Conservation (phyloP, 2,113 vertebrate genomes). For the Callipepla californica region DNA sequence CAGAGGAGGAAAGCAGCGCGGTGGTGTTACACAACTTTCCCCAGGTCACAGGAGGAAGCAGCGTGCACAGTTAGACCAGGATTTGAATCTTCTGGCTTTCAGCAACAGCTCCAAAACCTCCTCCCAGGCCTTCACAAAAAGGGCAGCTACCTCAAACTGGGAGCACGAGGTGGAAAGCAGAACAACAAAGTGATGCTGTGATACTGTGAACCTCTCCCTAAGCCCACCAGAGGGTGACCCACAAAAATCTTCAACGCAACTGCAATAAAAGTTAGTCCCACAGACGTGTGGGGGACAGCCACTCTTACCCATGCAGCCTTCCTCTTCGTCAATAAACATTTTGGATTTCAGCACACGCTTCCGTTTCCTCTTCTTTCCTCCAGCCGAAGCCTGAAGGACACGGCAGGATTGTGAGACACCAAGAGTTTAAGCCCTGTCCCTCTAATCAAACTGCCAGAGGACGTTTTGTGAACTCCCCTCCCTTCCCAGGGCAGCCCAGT, state of each 20-base stretch:
- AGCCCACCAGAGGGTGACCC: neutral
- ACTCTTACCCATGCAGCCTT: slow-evolving; percentile 90
- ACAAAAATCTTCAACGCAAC: neutral
- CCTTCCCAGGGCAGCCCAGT: neutral
- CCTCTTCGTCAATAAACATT: slow-evolving; percentile 84
- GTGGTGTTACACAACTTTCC: neutral
- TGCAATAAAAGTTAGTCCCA: neutral
- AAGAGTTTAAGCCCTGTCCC: accelerated
- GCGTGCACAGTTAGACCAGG: neutral
- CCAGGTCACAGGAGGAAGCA: neutral
- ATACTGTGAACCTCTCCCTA: neutral
- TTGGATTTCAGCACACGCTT: slow-evolving; percentile 89
- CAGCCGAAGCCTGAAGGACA: slow-evolving; percentile 58
- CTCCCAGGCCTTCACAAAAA: neutral
- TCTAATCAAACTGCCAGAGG: neutral
- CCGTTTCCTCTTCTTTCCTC: slow-evolving; percentile 84
- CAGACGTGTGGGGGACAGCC: neutral
- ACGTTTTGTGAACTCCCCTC: neutral
- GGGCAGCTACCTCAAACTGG: neutral
- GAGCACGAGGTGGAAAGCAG: neutral
- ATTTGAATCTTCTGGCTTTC: neutral
- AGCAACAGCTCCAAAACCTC: neutral
- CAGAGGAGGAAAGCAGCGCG: neutral
- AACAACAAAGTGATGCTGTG: neutral
- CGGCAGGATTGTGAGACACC: neutral